Evolutionary conservation across 2,113 vertebrate species (phyloP).

Genomic region (Prolemur simus): DNA sequence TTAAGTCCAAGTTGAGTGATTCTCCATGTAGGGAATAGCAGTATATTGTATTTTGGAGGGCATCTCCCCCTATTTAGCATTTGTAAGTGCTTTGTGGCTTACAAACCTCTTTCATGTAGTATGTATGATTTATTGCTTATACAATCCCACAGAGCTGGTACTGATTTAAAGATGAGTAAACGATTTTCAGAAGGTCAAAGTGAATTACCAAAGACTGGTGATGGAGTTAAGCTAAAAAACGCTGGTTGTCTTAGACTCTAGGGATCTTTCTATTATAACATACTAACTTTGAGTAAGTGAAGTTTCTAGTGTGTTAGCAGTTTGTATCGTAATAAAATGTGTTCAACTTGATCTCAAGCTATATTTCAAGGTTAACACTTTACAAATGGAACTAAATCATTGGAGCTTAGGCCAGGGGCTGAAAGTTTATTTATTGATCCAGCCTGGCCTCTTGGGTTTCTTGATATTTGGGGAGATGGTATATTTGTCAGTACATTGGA

Average conservation of each 20-base stretch:
- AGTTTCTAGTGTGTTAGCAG: conserved; percentile 27
- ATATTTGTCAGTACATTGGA: conserved; percentile 85
- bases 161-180: conserved; percentile 47
- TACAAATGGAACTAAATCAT: conserved; percentile 77
- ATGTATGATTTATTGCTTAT: conserved; percentile 34
- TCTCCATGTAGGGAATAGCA: neutral
- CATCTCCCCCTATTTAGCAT: neutral
- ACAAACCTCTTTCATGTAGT: neutral
- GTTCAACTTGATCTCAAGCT: conserved; percentile 71
- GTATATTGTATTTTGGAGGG: neutral
- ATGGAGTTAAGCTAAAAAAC: conserved; percentile 22
- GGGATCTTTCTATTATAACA: conserved; percentile 31
- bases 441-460: conserved; percentile 83
- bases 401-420: conserved; percentile 76
- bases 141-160: neutral
- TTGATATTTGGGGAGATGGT: conserved; percentile 84
- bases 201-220: neutral
- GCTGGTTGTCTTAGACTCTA: conserved; percentile 6
- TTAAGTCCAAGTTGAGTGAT: neutral
- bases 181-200: conserved; percentile 47
- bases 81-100: conserved; percentile 23
- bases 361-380: conserved; percentile 77
- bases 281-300: neutral
- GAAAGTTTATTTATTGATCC: conserved; percentile 90
- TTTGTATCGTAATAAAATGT: conserved; percentile 47